Percentiles rank a stretch among this genome's conserved stretches.
Conservation (phyloP, 2,113 vertebrate genomes). For the Balaeniceps rex region DNA sequence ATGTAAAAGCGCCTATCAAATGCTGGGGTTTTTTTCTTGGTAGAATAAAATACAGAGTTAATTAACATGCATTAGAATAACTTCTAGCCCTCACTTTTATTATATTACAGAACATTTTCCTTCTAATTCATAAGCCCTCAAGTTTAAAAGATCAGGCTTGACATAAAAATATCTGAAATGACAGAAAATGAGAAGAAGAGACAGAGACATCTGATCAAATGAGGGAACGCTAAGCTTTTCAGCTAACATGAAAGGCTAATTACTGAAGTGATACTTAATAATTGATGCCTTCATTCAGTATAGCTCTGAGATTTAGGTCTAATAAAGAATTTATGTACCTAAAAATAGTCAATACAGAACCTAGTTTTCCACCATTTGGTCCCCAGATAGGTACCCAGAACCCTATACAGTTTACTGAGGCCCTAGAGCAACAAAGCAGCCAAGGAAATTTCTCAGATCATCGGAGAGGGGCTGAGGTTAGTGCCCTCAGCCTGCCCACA, state of each 20-base stretch:
- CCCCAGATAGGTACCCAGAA: background rate
- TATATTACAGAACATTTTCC: background rate
- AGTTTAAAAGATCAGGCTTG: conserved; percentile 28
- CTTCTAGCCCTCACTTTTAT: background rate
- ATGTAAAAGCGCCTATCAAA: background rate
- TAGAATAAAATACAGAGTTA: background rate
- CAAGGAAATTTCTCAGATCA: background rate
- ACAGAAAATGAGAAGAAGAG: background rate
- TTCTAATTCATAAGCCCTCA: background rate
- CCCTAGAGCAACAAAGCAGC: background rate
- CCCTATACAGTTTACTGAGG: background rate
- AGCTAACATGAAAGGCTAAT: conserved; percentile 43
- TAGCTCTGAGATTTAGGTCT: conserved; percentile 22
- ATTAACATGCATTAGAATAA: background rate
- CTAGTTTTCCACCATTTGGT: background rate
- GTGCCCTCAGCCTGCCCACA: background rate
- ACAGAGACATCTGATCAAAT: conserved; percentile 15
- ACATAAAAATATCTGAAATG: conserved; percentile 22
- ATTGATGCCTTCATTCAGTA: conserved; percentile 22
- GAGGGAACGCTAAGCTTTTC: conserved; percentile 1
- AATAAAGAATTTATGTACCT: conserved; percentile 40
- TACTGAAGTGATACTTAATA: conserved; percentile 35
- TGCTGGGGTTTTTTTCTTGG: background rate
- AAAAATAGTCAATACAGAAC: conserved; percentile 32
- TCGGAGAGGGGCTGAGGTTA: background rate